These are phyloP conservation scores for Cheiracanthium punctorium DNA, from an alignment of 2,888 invertebrate genomes.

Conservation along the genomic window DNA sequence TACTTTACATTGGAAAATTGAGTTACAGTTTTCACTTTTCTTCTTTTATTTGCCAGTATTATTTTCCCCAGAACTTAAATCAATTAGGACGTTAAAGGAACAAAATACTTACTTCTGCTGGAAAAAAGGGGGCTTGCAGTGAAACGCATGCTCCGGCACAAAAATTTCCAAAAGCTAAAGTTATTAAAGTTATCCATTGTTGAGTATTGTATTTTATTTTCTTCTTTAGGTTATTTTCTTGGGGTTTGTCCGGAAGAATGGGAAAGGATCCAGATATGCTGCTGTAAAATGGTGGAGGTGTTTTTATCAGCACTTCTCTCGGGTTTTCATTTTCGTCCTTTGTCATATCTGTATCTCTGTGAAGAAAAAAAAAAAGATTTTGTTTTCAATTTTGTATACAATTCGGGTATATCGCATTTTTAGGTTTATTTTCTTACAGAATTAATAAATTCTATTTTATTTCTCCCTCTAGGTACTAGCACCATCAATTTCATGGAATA, in stretches of 20 bases:
- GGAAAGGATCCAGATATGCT: constrained; percentile 9
- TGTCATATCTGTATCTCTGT: constrained; percentile 25
- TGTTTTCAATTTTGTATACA: no score
- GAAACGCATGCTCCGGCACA: constrained; percentile 90
- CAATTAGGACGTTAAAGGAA: no score
- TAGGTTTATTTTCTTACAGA: no score
- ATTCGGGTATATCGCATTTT: no score
- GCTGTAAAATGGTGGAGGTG: background rate
- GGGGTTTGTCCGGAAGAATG: background rate
- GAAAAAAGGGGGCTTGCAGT: constrained; percentile 90
- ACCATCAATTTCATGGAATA: no score
- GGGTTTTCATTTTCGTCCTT: constrained; percentile 32
- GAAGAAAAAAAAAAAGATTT: background rate
- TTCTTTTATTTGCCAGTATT: no score
- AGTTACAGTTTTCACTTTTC: no score
- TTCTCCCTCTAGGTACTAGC: no score
- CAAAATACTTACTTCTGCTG: constrained; percentile 80
- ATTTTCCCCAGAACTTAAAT: no score
- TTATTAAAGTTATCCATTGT: constrained; percentile 76
- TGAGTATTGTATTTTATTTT: constrained; percentile 32
- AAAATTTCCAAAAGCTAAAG: constrained; percentile 88
- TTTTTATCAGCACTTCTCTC: constrained; percentile 4
- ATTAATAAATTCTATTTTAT: no score
- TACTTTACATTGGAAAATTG: no score
- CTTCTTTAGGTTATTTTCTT: constrained; percentile 13